Percentiles rank a stretch among this genome's conserved stretches.
Evolutionary conservation across 1,140 invertebrate species (phyloP).

Genomic region (Pseudomyrmex dendroicus): DNA sequence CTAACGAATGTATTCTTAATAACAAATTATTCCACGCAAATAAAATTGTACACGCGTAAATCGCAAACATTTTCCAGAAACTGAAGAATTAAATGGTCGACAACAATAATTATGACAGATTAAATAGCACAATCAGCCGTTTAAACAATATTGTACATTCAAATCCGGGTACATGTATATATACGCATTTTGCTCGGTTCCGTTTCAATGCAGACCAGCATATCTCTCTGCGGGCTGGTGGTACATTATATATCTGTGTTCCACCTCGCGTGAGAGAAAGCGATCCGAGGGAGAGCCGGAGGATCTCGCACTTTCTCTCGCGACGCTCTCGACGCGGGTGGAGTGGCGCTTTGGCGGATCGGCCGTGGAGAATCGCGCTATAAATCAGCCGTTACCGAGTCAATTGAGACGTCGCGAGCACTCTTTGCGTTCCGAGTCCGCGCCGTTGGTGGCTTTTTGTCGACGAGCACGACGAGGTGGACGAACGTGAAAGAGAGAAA

Average conservation of each 20-base stretch:
- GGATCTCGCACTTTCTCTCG: slow-evolving; percentile 50
- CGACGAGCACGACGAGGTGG: slow-evolving; percentile 13
- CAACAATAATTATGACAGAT: slow-evolving; percentile 19
- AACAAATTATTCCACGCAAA: too few relatives aligned
- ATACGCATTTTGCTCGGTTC: slow-evolving; percentile 6
- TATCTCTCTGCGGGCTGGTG: slow-evolving; percentile 10
- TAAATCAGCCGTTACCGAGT: slow-evolving; percentile 81
- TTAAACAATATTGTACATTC: not conserved
- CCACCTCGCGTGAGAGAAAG: slow-evolving; percentile 22
- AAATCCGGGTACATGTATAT: not conserved
- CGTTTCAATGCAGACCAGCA: not conserved
- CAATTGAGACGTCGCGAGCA: slow-evolving; percentile 83
- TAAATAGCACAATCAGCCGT: not conserved
- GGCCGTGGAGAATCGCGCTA: slow-evolving; percentile 69
- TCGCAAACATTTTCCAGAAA: not conserved
- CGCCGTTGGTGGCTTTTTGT: slow-evolving; percentile 69
- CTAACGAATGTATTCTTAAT: not conserved
- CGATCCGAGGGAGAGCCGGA: not conserved
- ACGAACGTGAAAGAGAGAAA: slow-evolving; percentile 2
- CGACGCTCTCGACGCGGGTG: slow-evolving; percentile 37
- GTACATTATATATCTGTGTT: slow-evolving; percentile 34
- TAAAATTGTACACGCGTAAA: not conserved
- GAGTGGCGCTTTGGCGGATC: slow-evolving; percentile 32
- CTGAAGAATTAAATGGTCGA: not conserved
- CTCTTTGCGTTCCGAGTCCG: slow-evolving; percentile 74